Conservation (phyloP, 1,140 invertebrate species). For the Pseudomyrmex pallidus region DNA sequence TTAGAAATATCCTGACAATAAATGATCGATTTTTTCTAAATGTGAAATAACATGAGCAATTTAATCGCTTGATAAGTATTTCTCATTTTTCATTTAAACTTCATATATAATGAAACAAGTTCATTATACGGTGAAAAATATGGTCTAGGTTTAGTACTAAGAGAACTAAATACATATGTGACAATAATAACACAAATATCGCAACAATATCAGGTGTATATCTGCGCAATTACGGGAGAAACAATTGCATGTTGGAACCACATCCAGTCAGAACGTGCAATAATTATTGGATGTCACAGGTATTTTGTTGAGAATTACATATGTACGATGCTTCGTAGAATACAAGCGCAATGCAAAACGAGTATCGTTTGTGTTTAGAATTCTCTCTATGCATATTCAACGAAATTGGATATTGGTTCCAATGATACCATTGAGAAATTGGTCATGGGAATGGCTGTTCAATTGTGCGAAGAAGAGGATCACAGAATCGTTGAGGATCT, state of each 20-base stretch:
- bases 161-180: not conserved
- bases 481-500: constrained; percentile 88
- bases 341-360: not conserved
- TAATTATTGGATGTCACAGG: constrained; percentile 86
- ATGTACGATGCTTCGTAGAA: not conserved
- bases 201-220: constrained; percentile 76
- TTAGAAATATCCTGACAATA: too few relatives aligned
- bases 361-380: constrained; percentile 54
- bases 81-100: too few relatives aligned
- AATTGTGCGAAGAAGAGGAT: constrained; percentile 89
- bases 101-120: too few relatives aligned
- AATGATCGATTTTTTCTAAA: too few relatives aligned
- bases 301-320: constrained; percentile 27
- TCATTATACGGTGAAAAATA: too few relatives aligned
- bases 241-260: constrained; percentile 78
- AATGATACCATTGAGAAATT: constrained; percentile 86
- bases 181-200: not conserved
- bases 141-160: too few relatives aligned
- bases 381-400: constrained; percentile 35
- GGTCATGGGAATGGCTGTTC: constrained; percentile 87
- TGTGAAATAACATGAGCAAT: too few relatives aligned
- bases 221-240: constrained; percentile 78
- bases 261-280: constrained; percentile 87
- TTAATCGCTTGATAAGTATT: too few relatives aligned
- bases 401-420: constrained; percentile 66